Percentiles rank a stretch among this genome's conserved stretches.
Evolutionary conservation across 2,888 invertebrate species (phyloP).

Genomic region (Tipula lateralis): DNA sequence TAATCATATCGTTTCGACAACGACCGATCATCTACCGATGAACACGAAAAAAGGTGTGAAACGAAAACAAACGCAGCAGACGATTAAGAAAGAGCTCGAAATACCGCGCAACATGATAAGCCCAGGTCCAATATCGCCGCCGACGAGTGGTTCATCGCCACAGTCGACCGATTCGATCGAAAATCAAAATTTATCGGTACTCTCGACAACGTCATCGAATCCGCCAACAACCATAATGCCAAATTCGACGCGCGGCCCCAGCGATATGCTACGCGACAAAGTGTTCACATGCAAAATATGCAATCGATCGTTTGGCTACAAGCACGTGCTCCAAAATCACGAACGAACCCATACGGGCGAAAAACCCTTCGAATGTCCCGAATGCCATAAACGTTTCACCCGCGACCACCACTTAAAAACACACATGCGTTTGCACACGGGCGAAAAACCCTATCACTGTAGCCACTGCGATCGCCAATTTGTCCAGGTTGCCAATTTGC

Average conservation of each 20-base stretch:
- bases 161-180: constrained; percentile 40
- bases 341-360: constrained; percentile 93
- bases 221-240: constrained; percentile 7
- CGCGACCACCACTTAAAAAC: constrained; percentile 91
- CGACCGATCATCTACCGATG: constrained; percentile 41
- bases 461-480: constrained; percentile 88
- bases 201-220: constrained; percentile 26
- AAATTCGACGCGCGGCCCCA: constrained; percentile 37
- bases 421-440: constrained; percentile 87
- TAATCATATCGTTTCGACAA: constrained; percentile 37
- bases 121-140: constrained; percentile 51
- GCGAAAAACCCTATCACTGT: constrained; percentile 89
- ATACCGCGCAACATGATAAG: constrained; percentile 37
- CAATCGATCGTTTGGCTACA: constrained; percentile 85
- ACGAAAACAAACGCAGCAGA: constrained; percentile 42
- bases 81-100: constrained; percentile 46
- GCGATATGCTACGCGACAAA: constrained; percentile 64
- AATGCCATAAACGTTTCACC: constrained; percentile 88
- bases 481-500: constrained; percentile 87
- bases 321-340: constrained; percentile 90
- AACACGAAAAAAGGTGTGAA: constrained; percentile 37
- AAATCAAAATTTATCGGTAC: constrained; percentile 40
- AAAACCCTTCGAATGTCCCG: constrained; percentile 87
- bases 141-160: constrained; percentile 56
- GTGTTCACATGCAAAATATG: constrained; percentile 86